Percentiles rank a stretch among this genome's conserved stretches.
Evolutionary conservation across 2,888 invertebrate genomes (phyloP).

Genomic region (Eupithecia pulchellata): DNA sequence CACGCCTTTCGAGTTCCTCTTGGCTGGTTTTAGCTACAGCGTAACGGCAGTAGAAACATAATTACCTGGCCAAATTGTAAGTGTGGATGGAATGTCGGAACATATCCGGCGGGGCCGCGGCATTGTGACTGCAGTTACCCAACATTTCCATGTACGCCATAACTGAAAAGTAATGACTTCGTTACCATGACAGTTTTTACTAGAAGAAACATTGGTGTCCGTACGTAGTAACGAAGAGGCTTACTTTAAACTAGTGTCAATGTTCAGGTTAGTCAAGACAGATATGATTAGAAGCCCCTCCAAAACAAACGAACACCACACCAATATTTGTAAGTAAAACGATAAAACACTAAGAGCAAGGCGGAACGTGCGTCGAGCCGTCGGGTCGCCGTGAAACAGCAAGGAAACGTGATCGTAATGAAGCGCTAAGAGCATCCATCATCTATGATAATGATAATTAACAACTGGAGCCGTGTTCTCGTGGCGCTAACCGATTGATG

Average conservation of each 20-base stretch:
- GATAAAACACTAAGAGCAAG: constrained; percentile 53
- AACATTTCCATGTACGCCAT: constrained; percentile 99
- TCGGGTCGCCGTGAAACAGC: constrained; percentile 64
- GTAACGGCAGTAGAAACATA: constrained; percentile 4
- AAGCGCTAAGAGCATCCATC: constrained; percentile 74
- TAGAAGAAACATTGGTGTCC: constrained; percentile 16
- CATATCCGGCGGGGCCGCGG: constrained; percentile 90
- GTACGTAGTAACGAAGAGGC: background rate
- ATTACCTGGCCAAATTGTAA: constrained; percentile 85
- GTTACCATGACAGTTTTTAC: constrained; percentile 1
- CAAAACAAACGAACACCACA: constrained; percentile 44
- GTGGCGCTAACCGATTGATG: constrained; percentile 55
- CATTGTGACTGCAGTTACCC: constrained; percentile 93
- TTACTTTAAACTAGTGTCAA: background rate
- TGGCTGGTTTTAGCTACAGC: constrained; percentile 1
- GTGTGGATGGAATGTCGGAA: constrained; percentile 95
- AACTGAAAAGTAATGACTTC: constrained; percentile 83
- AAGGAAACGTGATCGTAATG: constrained; percentile 66
- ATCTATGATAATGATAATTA: constrained; percentile 68
- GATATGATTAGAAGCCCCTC: constrained; percentile 10
- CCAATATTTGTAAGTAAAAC: constrained; percentile 50
- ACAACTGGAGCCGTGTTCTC: constrained; percentile 60
- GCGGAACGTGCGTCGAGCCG: constrained; percentile 55
- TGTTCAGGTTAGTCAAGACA: background rate
- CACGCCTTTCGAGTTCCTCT: constrained; percentile 15